These are phyloP conservation scores for Ondatra zibethicus DNA, from an alignment of 2,113 vertebrate species.

Conservation along the genomic window DNA sequence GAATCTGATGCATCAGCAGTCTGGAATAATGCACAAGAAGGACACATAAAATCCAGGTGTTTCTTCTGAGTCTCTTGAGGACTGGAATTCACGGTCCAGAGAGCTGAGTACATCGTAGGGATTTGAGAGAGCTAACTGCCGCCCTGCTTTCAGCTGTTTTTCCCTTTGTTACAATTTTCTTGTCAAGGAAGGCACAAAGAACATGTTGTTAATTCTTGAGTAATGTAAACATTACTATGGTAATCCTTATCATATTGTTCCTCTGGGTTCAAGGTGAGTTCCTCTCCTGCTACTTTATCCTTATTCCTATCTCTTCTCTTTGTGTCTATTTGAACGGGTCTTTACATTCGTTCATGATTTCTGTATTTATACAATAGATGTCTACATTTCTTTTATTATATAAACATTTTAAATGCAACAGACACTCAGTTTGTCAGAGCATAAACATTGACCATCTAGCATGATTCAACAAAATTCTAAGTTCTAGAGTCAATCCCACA, in stretches of 20 bases:
- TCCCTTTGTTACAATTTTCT: slow-evolving; percentile 53
- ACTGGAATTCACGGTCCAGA: slow-evolving; percentile 14
- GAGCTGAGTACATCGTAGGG: slow-evolving; percentile 38
- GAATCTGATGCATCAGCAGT: slow-evolving; percentile 22
- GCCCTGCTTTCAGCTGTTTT: neutral
- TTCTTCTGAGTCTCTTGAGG: slow-evolving; percentile 39
- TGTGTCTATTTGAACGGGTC: neutral
- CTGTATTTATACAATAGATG: neutral
- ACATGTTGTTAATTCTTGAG: slow-evolving; percentile 42
- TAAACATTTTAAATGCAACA: neutral
- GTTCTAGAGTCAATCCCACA: neutral
- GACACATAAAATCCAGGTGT: slow-evolving; percentile 64
- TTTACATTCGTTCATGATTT: neutral
- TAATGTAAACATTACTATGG: slow-evolving; percentile 49
- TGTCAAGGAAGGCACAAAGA: neutral
- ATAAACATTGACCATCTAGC: neutral
- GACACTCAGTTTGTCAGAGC: neutral
- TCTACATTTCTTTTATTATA: neutral
- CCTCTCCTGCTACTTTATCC: neutral
- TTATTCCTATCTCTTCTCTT: neutral
- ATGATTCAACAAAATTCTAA: neutral
- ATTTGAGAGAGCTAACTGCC: neutral
- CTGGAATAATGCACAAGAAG: slow-evolving; percentile 39
- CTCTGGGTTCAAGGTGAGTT: slow-evolving; percentile 48
- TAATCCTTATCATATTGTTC: neutral